A percentile compares a stretch with the other conserved stretches of the same genome.
Conservation (phyloP, 1,140 invertebrate genomes). For the Apocrypta bakeri region DNA sequence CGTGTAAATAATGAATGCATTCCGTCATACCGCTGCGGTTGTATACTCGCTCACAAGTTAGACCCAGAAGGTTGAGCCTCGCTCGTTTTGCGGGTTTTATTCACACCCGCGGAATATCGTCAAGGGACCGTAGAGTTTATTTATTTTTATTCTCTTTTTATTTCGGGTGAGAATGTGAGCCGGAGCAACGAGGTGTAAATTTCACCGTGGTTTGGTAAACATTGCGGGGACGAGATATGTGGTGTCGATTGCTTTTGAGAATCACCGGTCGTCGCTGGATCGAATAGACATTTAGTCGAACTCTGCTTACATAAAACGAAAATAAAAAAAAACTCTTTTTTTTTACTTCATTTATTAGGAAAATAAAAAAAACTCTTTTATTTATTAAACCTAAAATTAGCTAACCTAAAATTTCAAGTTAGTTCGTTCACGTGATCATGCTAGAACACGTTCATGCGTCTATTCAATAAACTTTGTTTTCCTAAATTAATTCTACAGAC, state of each 20-base stretch:
- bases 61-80: neutral
- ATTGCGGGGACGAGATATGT: neutral
- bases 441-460: too few relatives aligned
- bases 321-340: too few relatives aligned
- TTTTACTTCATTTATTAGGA: too few relatives aligned
- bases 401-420: too few relatives aligned
- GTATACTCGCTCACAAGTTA: neutral
- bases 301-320: too few relatives aligned
- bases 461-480: too few relatives aligned
- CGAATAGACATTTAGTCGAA: too few relatives aligned
- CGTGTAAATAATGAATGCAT: neutral
- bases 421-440: too few relatives aligned
- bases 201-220: neutral
- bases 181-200: neutral
- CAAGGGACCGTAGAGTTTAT: neutral
- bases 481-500: too few relatives aligned
- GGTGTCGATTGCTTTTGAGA: neutral
- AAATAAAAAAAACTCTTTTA: too few relatives aligned
- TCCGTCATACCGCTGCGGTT: neutral
- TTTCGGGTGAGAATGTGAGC: neutral
- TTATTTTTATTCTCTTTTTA: neutral
- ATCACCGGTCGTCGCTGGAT: too few relatives aligned
- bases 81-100: neutral
- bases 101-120: neutral
- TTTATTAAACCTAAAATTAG: too few relatives aligned